phyloP scores from a whole-genome alignment of 2,113 vertebrate species.

The Cyanoderma ruficeps region DNA sequence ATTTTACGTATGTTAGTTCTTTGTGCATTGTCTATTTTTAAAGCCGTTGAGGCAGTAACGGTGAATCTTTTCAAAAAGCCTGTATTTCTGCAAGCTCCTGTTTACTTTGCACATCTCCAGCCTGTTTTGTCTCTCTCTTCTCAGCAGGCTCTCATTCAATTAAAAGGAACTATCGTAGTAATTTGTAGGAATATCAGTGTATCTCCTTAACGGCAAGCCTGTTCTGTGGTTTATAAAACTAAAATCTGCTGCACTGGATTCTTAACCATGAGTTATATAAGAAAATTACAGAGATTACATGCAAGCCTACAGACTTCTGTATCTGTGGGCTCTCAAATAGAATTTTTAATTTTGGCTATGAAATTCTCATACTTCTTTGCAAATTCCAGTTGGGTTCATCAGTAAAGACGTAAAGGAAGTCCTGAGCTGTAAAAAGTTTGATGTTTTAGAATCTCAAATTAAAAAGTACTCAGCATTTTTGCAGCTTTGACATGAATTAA shows the following conservation, averaged over 20 bases:
- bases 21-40: slow-evolving; percentile 5
- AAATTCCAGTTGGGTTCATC: not conserved
- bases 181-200: not conserved
- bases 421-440: not conserved
- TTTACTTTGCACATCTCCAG: not conserved
- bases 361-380: not conserved
- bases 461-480: not conserved
- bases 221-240: not conserved
- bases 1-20: slow-evolving; percentile 13
- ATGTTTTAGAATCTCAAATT: not conserved
- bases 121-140: not conserved
- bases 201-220: not conserved
- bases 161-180: not conserved
- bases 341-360: not conserved
- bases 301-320: not conserved
- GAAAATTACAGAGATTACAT: not conserved
- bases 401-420: not conserved
- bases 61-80: not conserved
- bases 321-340: not conserved
- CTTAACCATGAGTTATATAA: not conserved
- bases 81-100: not conserved
- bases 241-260: not conserved
- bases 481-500: not conserved
- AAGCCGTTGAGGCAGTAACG: not conserved
- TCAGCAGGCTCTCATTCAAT: not conserved